Evolutionary conservation across 1,140 invertebrate genomes (phyloP).

Genomic region (Drosophila pandora): DNA sequence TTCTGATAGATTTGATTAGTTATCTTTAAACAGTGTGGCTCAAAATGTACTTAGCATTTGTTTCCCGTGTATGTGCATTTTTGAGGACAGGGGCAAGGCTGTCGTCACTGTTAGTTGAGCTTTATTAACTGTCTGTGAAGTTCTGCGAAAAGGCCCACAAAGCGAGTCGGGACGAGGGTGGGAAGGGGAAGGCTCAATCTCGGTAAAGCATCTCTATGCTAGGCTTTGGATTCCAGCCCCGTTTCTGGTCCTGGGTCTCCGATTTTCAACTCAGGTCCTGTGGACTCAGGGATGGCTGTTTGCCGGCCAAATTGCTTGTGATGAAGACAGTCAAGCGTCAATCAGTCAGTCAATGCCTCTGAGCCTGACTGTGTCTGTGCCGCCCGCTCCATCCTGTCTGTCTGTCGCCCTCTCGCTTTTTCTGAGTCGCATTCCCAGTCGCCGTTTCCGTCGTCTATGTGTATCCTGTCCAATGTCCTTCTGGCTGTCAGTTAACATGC

Average conservation of each 20-base stretch:
- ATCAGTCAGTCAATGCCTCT: slow-evolving; percentile 57
- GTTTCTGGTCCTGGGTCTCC: slow-evolving; percentile 30
- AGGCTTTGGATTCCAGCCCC: slow-evolving; percentile 21
- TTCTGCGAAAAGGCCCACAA: slow-evolving; percentile 38
- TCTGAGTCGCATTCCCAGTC: slow-evolving; percentile 34
- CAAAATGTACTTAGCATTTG: background rate
- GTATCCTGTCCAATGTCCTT: slow-evolving; percentile 63
- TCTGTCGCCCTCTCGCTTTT: slow-evolving; percentile 11
- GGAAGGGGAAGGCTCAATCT: slow-evolving; percentile 58
- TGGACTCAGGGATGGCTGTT: slow-evolving; percentile 42
- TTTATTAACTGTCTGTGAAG: slow-evolving; percentile 79
- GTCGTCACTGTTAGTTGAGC: slow-evolving; percentile 70
- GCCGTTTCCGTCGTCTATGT: slow-evolving; percentile 43
- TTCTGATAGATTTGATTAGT: no score
- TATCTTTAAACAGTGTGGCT: background rate
- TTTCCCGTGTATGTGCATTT: slow-evolving; percentile 1
- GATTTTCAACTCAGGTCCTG: slow-evolving; percentile 28
- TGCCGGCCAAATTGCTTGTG: slow-evolving; percentile 81
- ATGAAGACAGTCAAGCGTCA: slow-evolving; percentile 80
- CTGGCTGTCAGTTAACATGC: slow-evolving; percentile 79
- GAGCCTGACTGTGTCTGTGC: slow-evolving; percentile 12
- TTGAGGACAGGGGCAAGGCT: slow-evolving; percentile 23
- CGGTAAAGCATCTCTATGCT: slow-evolving; percentile 50
- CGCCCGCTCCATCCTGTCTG: slow-evolving; percentile 4
- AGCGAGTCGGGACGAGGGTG: slow-evolving; percentile 30